Evolutionary conservation across 2,888 invertebrate species (phyloP), one percentile per base, ranked within the genome.

Genomic region (Agonopterix arenella): DNA sequence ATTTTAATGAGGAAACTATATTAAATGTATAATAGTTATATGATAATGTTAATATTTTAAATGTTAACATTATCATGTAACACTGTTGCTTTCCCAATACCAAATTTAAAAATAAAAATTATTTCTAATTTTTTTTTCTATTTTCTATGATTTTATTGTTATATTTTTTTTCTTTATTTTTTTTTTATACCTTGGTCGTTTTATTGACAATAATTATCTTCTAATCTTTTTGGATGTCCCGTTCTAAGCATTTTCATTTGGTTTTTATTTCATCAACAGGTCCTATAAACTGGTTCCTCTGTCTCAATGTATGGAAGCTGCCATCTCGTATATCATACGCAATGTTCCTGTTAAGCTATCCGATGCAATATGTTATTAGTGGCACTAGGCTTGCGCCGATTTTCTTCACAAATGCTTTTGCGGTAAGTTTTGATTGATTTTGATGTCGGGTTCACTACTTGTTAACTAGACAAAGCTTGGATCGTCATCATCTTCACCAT

Each of bases 241-340:
- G 2, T 8, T n/a, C n/a, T 9, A n/a, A 10, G 38, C 38, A 3
- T 38, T 38, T 2, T 38, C 38, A 42, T 2, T n/a, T 42, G 3
- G 11, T 42, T 10, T 42, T 42, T 42, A 8, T 42, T 42, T 42
- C 9, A 42, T 42, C 11, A 38, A 38, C 58, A 90, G 90, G 88
- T 46, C 73, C 81, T 2, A 62, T 90, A 4, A 83, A 89, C 56
- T 86, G 88, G 84, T 66, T 91, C 42, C 60, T 91, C n/a, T 84
- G 89, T 0, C 64, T 84, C 1, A 68, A 71, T 11, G 60, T 89
- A 45, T 91, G 90, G 79, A 86, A 90, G 61, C 65, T 90, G 2
- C 64, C 90, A 2, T 80, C 85, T 16, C 80, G 90, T 43, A 65
- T 92, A 1, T 90, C 90, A 0, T 91, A 90, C 50, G 89, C 89